Evolutionary conservation across 2,113 vertebrate genomes (phyloP), one percentile per base, ranked within the genome.

Genomic region (Protobothrops mucrosquamatus): DNA sequence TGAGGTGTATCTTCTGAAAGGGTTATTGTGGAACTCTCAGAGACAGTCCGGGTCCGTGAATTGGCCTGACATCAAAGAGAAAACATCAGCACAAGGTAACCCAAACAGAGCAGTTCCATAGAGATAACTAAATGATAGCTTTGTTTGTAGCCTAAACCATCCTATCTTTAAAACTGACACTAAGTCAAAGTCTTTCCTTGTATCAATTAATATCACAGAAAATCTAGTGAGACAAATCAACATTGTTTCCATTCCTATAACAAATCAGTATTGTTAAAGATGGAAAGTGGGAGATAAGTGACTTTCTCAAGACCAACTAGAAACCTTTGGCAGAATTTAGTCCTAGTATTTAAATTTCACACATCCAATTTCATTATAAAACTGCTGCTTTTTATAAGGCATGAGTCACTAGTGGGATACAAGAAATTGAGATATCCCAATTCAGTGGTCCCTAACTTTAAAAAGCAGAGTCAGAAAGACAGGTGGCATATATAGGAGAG

Each of bases 21-120:
- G 0, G 97, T 97, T 12, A 93, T 0, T 0, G 96, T 91, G 48
- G 98, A 97, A 56, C 91, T 93, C 55, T 97, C 96, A 0, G 98
- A 98, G 8, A 15, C 2, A 0, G 4, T 95, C 3, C 91, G 95
- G 54, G 0, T 2, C 48, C 95, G 95, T 22, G 39, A 4, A 4
- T 14, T 85, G 9, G 20, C 91, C 98, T 98, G 90, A 26, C 39
- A 92, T 48, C 0, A 14, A 22, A 94, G 59, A 85, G 0, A 0
- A 0, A 6, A 88, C 94, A 90, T 34, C 29, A 48, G 51, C 52
- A 54, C n/a, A 14, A 88, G 15, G 87, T 18, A 88, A 20, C 46
- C 29, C 10, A 2, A n/a, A 39, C 3, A 22, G 10, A 88, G 10
- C 52, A 81, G 54, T 26, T 56, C 15, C 34, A n/a, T 6, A 34